A percentile compares a stretch with the other conserved stretches of the same genome.
These are phyloP conservation scores for Ochotona princeps DNA, from an alignment of 2,113 vertebrate species.

Conservation along the genomic window DNA sequence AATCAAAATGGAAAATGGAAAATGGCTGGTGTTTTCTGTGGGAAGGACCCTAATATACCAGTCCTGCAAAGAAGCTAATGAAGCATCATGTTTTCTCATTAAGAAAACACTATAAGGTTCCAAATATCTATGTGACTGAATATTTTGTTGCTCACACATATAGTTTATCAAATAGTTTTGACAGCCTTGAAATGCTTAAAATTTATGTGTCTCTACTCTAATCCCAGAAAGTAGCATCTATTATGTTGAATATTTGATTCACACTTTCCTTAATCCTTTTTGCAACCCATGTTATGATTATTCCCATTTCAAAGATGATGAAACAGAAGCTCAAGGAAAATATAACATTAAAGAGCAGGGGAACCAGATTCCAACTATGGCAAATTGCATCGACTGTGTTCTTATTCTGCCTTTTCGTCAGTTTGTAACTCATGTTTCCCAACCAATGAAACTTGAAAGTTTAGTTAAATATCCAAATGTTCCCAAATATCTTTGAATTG, in stretches of 20 bases:
- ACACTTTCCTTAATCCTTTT: not conserved
- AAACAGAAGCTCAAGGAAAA: not conserved
- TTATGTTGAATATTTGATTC: not conserved
- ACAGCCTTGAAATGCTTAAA: not conserved
- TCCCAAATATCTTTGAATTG: slow-evolving; percentile 44
- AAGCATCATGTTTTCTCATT: not conserved
- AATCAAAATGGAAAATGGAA: not conserved
- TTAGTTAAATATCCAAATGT: not conserved
- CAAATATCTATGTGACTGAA: not conserved
- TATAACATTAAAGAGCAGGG: not conserved
- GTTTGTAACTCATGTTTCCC: not conserved
- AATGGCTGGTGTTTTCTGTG: not conserved
- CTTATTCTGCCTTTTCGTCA: not conserved
- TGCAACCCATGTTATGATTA: not conserved
- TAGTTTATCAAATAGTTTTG: not conserved
- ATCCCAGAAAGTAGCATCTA: not conserved
- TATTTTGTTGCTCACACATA: not conserved
- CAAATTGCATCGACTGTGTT: not conserved
- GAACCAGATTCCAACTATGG: not conserved
- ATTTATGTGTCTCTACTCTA: not conserved
- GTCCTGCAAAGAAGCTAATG: not conserved
- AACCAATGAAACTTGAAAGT: slow-evolving; percentile 4
- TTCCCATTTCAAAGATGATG: not conserved
- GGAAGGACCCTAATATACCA: not conserved
- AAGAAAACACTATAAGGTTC: not conserved